Percentiles rank a stretch among this genome's conserved stretches.
phyloP scores from a whole-genome alignment of 2,113 vertebrate species.

The Trematomus loennbergii region DNA sequence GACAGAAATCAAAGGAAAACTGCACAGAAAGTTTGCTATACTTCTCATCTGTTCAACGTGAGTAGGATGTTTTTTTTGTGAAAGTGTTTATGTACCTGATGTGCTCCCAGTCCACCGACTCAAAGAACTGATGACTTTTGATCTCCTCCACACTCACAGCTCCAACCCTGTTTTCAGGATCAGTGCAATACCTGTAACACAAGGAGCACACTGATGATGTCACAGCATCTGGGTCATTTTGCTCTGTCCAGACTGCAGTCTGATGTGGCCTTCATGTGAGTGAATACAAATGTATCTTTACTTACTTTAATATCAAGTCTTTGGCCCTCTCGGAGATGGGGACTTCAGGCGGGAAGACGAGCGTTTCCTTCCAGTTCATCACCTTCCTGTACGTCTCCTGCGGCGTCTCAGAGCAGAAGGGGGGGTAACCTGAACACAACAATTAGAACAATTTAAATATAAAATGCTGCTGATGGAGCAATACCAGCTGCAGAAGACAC shows the following conservation, averaged over 20 bases:
- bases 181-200: constrained; percentile 90
- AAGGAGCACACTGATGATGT: not conserved
- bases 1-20: too few relatives aligned
- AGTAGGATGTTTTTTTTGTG: too few relatives aligned
- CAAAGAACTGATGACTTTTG: constrained; percentile 94
- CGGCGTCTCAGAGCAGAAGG: constrained; percentile 98
- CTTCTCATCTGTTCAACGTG: too few relatives aligned
- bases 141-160: constrained; percentile 95
- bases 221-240: not conserved
- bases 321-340: constrained; percentile 98
- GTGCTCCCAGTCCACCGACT: constrained; percentile 98
- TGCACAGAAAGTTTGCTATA: too few relatives aligned
- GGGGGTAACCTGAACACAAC: constrained; percentile 90
- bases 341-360: constrained; percentile 97
- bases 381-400: constrained; percentile 99
- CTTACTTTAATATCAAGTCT: constrained; percentile 89
- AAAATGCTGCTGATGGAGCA: not conserved
- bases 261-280: not conserved
- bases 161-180: constrained; percentile 94
- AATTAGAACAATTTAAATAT: not conserved
- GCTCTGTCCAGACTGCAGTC: not conserved
- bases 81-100: constrained; percentile 87
- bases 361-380: constrained; percentile 99
- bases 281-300: not conserved
- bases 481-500: not conserved